These are phyloP conservation scores for Ctenoplectra terminalis DNA, from an alignment of 1,140 invertebrate genomes.

Conservation along the genomic window DNA sequence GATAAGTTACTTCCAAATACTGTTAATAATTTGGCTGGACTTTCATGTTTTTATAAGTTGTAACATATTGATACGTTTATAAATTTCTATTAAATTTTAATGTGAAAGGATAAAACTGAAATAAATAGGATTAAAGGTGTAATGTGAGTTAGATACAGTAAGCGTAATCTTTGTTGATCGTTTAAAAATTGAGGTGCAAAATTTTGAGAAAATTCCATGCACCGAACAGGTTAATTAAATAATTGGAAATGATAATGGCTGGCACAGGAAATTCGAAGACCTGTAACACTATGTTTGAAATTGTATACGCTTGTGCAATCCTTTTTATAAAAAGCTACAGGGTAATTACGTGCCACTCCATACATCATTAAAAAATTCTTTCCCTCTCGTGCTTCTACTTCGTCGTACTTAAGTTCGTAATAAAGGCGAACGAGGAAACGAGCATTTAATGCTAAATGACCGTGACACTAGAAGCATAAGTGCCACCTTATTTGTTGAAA, in stretches of 20 bases:
- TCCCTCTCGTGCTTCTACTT: background rate
- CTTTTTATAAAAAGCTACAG: background rate
- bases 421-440: background rate
- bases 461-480: conserved; percentile 14
- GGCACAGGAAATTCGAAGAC: background rate
- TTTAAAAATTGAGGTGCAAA: no score
- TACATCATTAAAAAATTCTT: conserved; percentile 14
- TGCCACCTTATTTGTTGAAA: background rate
- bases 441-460: conserved; percentile 19
- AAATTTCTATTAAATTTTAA: no score
- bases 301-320: no score
- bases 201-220: no score
- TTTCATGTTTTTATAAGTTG: no score
- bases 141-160: no score
- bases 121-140: no score
- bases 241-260: background rate
- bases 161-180: no score
- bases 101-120: no score
- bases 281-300: background rate
- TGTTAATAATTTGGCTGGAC: no score
- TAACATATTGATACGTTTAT: no score
- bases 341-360: conserved; percentile 1
- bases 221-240: background rate
- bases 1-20: no score
- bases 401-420: background rate